Base-by-base conservation (phyloP, 30 jellyfish, hydroid and myxozoan species). In the Hydractinia echinata region DNA sequence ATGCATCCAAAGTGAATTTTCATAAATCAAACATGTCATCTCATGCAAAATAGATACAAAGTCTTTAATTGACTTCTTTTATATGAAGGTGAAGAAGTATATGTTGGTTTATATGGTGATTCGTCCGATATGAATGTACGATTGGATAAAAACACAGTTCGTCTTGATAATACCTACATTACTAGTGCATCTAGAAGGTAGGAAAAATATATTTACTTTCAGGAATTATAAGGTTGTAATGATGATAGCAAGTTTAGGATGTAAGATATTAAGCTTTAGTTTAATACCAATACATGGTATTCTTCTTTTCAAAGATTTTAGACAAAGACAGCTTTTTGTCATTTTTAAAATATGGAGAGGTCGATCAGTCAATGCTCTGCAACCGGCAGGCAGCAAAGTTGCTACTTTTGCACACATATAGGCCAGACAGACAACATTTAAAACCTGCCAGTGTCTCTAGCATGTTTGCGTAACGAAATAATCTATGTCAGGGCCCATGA, bases 121-220 rank as follows among this genome's bases (percentile, higher is more conserved):
- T 82, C 96, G 3, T 68, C n/a, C 53, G 99, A 94, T 71, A 87
- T 86, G 50, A 94, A 94, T 72, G 96, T 94, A n/a, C 66, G 99
- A 64, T 91, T 94, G 60, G 97, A 94, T 61, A 94, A 88, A 76
- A 94, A 87, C 88, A 73, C 95, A 9, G 52, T 94, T 61, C 87
- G 87, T 58, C 82, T 94, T 55, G 99, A 94, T 53, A 88, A 85
- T 81, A 94, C 99, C 5, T 94, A 67, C 81, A 85, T 94, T 4
- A 77, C 97, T 4, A 87, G 99, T 94, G 96, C 99, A 15, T 88
- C 99, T 30, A 95, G 89, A 77, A 94, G 97, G 99, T 94, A 85
- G 18, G 48, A 11, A 58, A 58, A 58, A 58, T 58, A 0, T 58
- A 58, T 58, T 58, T 58, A 30, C 44, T 2, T 30, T 30, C 2